Percentiles rank a stretch among this genome's conserved stretches.
phyloP scores from a whole-genome alignment of 1,140 invertebrate genomes.

The Pentalonia nigronervosa region DNA sequence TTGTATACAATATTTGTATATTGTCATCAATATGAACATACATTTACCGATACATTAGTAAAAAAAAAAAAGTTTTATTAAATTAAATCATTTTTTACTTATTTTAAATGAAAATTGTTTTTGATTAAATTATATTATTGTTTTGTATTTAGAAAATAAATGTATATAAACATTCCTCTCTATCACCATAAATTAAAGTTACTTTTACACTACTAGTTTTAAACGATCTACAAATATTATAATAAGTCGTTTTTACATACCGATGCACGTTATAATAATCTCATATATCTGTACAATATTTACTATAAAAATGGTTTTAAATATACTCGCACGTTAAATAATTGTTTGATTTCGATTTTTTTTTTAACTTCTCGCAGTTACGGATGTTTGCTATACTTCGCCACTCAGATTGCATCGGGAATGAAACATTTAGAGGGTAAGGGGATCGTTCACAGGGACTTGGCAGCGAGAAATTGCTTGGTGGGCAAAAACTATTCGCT shows the following conservation, averaged over 20 bases:
- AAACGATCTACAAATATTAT: neutral
- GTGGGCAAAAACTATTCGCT: conserved; percentile 80
- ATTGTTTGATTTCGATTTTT: neutral
- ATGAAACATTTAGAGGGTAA: conserved; percentile 85
- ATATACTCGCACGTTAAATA: neutral
- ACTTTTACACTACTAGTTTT: neutral
- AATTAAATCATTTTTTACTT: neutral
- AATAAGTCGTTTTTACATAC: neutral
- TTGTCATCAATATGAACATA: neutral
- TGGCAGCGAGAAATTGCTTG: conserved; percentile 85
- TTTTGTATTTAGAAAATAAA: neutral
- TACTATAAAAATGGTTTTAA: neutral
- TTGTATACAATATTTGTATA: neutral
- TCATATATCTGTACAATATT: neutral
- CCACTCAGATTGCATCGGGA: conserved; percentile 84
- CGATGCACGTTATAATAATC: neutral
- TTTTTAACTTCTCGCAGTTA: conserved; percentile 70
- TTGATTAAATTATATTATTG: neutral
- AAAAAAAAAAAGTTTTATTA: neutral
- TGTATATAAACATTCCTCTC: neutral
- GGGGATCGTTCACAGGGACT: conserved; percentile 79
- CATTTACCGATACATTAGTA: neutral
- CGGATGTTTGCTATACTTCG: conserved; percentile 80
- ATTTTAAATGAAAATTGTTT: too few species aligned
- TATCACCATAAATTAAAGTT: neutral